Evolutionary conservation across 2,888 invertebrate species (phyloP).

Genomic region (Pheosia gnoma): DNA sequence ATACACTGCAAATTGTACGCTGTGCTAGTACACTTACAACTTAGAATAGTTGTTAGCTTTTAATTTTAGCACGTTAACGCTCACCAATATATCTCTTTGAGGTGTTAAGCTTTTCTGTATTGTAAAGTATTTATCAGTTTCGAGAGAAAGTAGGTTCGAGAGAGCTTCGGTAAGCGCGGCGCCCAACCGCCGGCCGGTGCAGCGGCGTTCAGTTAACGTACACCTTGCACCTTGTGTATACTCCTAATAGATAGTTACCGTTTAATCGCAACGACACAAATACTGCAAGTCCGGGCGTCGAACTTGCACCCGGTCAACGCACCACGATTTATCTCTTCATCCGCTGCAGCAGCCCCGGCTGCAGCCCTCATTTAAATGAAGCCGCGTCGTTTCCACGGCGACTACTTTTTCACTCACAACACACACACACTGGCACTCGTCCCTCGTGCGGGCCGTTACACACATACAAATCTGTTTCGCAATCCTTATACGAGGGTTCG

Average conservation of each 20-base stretch:
- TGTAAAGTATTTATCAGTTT: not conserved
- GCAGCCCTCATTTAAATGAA: slow-evolving; percentile 39
- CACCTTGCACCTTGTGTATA: slow-evolving; percentile 9
- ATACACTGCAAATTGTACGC: not conserved
- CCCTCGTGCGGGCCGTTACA: slow-evolving; percentile 30
- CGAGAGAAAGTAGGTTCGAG: slow-evolving; percentile 3
- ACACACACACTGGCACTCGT: slow-evolving; percentile 25
- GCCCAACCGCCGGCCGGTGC: not conserved
- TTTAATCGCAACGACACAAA: slow-evolving; percentile 50
- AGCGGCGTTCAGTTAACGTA: not conserved
- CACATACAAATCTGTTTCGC: slow-evolving; percentile 29
- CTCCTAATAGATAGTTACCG: slow-evolving; percentile 58
- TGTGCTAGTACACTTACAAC: not conserved
- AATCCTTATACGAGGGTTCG: slow-evolving; percentile 29
- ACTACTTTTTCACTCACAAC: slow-evolving; percentile 28
- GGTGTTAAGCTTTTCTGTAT: not conserved
- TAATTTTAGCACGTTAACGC: not conserved
- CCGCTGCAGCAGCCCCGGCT: slow-evolving; percentile 46
- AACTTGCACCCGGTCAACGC: slow-evolving; percentile 70
- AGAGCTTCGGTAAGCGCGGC: not conserved
- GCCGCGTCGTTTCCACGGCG: slow-evolving; percentile 26
- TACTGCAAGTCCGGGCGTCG: slow-evolving; percentile 50
- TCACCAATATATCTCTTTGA: not conserved
- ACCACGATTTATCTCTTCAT: slow-evolving; percentile 60
- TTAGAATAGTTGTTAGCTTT: not conserved